A percentile compares a stretch with the other conserved stretches of the same genome.
phyloP scores from a whole-genome alignment of 2,888 invertebrate genomes.

The Ernsta delagoae region DNA sequence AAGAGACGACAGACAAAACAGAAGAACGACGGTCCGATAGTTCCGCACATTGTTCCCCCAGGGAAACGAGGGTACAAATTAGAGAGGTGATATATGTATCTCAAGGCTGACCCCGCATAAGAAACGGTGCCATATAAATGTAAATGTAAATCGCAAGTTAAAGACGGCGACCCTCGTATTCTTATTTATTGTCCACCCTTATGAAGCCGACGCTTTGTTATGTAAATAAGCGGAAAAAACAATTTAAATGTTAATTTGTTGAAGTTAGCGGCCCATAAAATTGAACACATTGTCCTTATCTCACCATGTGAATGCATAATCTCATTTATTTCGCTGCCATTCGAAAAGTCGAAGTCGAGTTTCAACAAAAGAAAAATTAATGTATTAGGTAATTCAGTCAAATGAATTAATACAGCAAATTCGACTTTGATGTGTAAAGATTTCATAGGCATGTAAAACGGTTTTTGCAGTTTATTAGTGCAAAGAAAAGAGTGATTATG shows the following conservation, averaged over 20 bases:
- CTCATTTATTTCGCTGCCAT: not conserved
- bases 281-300: constrained; percentile 51
- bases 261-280: constrained; percentile 57
- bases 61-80: constrained; percentile 25
- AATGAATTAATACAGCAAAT: no score
- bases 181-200: constrained; percentile 51
- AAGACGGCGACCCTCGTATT: constrained; percentile 42
- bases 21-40: constrained; percentile 19
- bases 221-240: constrained; percentile 72
- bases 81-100: constrained; percentile 17
- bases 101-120: constrained; percentile 20
- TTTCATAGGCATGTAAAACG: no score
- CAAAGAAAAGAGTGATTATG: no score
- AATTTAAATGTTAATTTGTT: constrained; percentile 79
- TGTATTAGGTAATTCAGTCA: no score
- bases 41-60: constrained; percentile 14
- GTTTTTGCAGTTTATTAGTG: no score
- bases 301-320: constrained; percentile 46
- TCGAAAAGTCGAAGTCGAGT: no score
- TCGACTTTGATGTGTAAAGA: no score
- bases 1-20: constrained; percentile 3
- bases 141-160: constrained; percentile 40
- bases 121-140: constrained; percentile 37
- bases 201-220: constrained; percentile 61
- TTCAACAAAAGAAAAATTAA: no score